Evolutionary conservation across 2,797 vertebrate genomes (phyloP), one percentile per base, ranked within the genome.

Genomic region (Acanthopagrus latus): DNA sequence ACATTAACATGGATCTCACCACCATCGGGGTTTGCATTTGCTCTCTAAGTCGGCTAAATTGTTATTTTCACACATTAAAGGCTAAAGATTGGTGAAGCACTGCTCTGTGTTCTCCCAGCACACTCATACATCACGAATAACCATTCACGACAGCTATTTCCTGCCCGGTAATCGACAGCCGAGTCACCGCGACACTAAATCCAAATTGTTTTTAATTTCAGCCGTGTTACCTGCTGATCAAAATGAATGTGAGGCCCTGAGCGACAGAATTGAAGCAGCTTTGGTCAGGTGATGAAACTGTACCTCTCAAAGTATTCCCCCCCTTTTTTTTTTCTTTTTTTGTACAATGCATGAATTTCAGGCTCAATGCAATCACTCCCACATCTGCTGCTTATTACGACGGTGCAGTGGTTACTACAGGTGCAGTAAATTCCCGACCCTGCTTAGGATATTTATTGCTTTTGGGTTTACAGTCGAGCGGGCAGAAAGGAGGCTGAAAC

Each of bases 381-480:
- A 85, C 94, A 95, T 95, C 94, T 96, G 95, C 65, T 91, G 81
- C 88, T 91, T 90, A 92, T 96, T 95, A 96, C 74, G 76, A 58
- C 52, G 62, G 77, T 81, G 88, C 63, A 78, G 86, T 71, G 86
- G 90, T 89, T 88, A 93, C 88, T 94, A 93, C 95, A 95, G 95
- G 95, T 95, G 95, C 94, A 92, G 93, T 95, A 95, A 94, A 96
- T 95, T 95, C 92, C 91, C 76, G 67, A 88, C 85, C 85, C 82
- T 83, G 89, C 85, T 92, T 82, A 29, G 84, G 86, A 91, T 93
- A 95, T 96, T 95, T 95, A 95, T 94, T 93, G 89, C 93, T 89
- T 91, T 90, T 74, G 80, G 90, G 87, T 93, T 94, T 94, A 90
- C 91, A 94, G 91, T 93, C 76, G 16, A 82, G 79, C 74, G 60